Percentiles rank a stretch among this genome's conserved stretches.
phyloP scores from a whole-genome alignment of 35 echinoderm and acorn worm genomes.

The Apostichopus japonicus region DNA sequence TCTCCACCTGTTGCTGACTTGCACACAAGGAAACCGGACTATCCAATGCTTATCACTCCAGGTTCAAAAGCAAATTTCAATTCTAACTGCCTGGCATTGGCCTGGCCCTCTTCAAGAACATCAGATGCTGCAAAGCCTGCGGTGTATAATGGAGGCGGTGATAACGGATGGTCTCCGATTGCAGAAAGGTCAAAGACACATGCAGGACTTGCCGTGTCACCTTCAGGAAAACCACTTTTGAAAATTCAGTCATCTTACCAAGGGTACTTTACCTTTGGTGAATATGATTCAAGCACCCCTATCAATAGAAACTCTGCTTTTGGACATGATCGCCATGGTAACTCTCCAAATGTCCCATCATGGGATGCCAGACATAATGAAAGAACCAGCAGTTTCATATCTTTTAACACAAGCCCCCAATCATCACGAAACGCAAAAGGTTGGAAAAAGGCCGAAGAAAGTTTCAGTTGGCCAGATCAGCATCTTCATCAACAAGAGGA shows the following conservation, averaged over 20 bases:
- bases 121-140: neutral
- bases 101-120: neutral
- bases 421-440: neutral
- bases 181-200: conserved; percentile 27
- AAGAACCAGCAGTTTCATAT: conserved; percentile 28
- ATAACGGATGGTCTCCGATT: neutral
- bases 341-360: neutral
- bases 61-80: neutral
- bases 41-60: conserved; percentile 38
- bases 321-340: neutral
- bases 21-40: neutral
- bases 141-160: neutral
- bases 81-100: neutral
- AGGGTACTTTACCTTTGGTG: neutral
- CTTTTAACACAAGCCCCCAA: neutral
- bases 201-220: conserved; percentile 1
- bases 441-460: neutral
- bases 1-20: conserved; percentile 22
- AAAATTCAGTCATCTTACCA: neutral
- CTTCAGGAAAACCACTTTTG: neutral
- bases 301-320: neutral
- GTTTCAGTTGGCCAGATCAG: neutral
- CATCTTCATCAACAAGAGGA: neutral
- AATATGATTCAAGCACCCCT: too few species aligned
- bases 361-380: neutral